Base-by-base conservation (phyloP, 2,888 invertebrate species). In the Caenorhabditis angaria region DNA sequence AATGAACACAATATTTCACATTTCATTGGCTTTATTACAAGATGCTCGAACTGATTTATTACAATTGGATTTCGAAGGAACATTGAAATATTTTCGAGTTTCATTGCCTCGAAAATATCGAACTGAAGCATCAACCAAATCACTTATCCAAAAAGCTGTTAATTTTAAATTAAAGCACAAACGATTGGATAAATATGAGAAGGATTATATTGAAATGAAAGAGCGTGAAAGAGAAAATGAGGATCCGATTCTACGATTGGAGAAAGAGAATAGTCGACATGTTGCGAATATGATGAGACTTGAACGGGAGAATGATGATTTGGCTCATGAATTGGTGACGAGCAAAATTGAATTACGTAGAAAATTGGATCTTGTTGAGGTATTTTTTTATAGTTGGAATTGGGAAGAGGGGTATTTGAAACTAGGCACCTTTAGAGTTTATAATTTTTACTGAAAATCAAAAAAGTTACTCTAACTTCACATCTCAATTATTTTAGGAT, bases 21-120 rank as follows among this genome's bases (percentile, higher is more conserved):
- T 99, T 57, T 96, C 97, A 0, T 89, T 99, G 62, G 95, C 97
- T 62, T 90, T 99, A 65, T 91, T 99, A 64, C 94, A 93, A 91
- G 90, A 91, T 78, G 94, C 94, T 71, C 93, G 94, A 86, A 93
- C 94, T 24, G 81, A 85, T 55, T 90, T 99, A 35, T 89, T 97
- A 64, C 92, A 93, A 76, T 90, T 95, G 77, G 99, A 99, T 89
- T 99, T 99, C 87, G 99, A 99, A 89, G 96, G 96, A 22, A 93
- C 96, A 68, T 91, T 99, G 80, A 99, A 97, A 61, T 80, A 97
- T 90, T 97, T 99, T 88, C 92, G 99, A 71, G 97, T 99, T 1
- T 93, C 94, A 18, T 90, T 99, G 81, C 99, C 99, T 50, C 96
- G 99, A 58, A 94, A 94, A 87, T 97, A 95, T 88, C 92, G 97